Evolutionary conservation across 2,113 vertebrate genomes (phyloP), one percentile per base, ranked within the genome.

Genomic region (Symphodus melops): DNA sequence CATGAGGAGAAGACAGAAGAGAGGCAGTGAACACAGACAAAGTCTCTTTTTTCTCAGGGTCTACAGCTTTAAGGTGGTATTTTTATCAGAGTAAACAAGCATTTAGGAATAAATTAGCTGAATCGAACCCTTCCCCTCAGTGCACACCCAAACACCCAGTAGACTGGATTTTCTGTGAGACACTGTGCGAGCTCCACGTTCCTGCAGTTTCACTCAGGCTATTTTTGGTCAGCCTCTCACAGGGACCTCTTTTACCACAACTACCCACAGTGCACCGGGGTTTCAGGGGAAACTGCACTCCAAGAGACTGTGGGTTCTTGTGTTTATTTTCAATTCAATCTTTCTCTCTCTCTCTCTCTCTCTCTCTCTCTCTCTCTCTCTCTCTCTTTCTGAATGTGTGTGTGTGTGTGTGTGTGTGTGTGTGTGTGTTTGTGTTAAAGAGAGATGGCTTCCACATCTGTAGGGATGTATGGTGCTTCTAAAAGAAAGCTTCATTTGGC

Each of bases 201-300:
- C 87, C 81, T 83, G 79, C 82, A 84, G 90, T 93, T 93, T 92
- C 81, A 77, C 67, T 82, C 81, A 61, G 83, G 91, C 91, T 94
- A 94, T 95, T 94, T 94, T 75, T 82, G 90, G 87, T 79, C 75
- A 52, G 66, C 73, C 83, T 86, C 87, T 91, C 85, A 94, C 89
- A 94, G 92, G 90, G 92, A 90, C 90, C 85, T 92, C 88, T 92
- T 94, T 92, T 90, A 94, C 90, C 80, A 81, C 86, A 89, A 73
- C 81, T 93, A 93, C 92, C 92, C 92, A 94, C 71, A 87, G 37
- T 93, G 92, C 94, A 92, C 76, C 77, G 75, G 90, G 89, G 90
- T 23, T 83, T 76, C 60, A 84, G 91, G 81, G 84, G 80, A 85
- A 81, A 84, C 88, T 83, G 77, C 88, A 88, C 86, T 89, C 88